These are phyloP conservation scores for Pandemis cinnamomeana DNA, from an alignment of 2,888 invertebrate species.

Conservation along the genomic window DNA sequence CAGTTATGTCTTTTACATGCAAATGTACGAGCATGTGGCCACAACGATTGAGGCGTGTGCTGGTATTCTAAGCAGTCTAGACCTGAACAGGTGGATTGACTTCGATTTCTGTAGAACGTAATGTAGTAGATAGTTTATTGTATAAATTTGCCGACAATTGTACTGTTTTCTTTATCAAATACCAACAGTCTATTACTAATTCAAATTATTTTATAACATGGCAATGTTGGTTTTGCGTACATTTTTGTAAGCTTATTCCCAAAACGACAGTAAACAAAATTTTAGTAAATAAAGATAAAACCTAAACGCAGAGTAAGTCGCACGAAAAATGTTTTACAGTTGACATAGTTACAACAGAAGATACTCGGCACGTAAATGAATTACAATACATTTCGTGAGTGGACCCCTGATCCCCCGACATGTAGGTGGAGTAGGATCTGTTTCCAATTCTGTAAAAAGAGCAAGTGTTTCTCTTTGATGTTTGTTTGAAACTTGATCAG, in stretches of 20 bases:
- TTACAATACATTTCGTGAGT: constrained; percentile 5
- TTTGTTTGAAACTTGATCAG: constrained; percentile 16
- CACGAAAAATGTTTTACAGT: neutral
- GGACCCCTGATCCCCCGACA: neutral
- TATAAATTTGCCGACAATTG: neutral
- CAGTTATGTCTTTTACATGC: constrained; percentile 64
- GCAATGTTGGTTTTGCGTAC: too few species aligned
- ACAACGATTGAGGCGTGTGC: constrained; percentile 65
- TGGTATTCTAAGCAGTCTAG: constrained; percentile 72
- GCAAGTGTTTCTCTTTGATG: constrained; percentile 5
- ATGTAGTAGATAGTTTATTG: neutral
- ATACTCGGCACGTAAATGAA: neutral
- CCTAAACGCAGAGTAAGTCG: too few species aligned
- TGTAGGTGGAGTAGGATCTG: constrained; percentile 6
- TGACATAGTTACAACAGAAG: neutral
- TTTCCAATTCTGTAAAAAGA: constrained; percentile 25
- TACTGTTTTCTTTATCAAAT: neutral
- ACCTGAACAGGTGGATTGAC: constrained; percentile 73
- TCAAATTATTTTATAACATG: too few species aligned
- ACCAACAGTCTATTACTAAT: neutral
- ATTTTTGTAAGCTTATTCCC: too few species aligned
- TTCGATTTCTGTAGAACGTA: constrained; percentile 67
- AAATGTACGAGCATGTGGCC: constrained; percentile 62
- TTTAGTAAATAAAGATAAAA: too few species aligned
- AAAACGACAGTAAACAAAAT: too few species aligned